Percentiles rank a stretch among this genome's conserved stretches.
phyloP scores from a whole-genome alignment of 2,113 vertebrate genomes.

The Oreotrochilus melanogaster region DNA sequence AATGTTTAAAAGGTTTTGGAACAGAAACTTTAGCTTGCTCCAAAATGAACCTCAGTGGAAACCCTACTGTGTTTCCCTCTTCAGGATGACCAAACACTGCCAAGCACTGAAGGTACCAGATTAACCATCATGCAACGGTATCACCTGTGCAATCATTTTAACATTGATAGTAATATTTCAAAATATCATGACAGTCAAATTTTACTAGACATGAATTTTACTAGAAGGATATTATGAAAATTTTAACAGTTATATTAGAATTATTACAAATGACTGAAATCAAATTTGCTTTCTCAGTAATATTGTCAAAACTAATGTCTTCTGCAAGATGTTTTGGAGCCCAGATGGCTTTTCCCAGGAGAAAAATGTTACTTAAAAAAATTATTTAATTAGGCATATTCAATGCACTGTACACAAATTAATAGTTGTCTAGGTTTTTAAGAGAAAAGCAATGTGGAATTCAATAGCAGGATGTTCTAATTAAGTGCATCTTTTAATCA shows the following conservation, averaged over 20 bases:
- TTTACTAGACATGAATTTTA: not conserved
- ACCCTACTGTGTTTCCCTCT: not conserved
- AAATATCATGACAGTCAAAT: not conserved
- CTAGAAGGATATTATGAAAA: not conserved
- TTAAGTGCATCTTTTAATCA: conserved; percentile 19
- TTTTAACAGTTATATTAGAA: not conserved
- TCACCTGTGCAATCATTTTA: not conserved
- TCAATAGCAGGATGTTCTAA: not conserved
- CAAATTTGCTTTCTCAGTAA: not conserved
- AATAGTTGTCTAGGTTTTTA: not conserved
- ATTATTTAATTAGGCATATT: not conserved
- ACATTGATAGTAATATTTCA: not conserved
- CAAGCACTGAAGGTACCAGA: not conserved
- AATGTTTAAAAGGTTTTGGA: not conserved
- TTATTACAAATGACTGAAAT: not conserved
- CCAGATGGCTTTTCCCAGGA: not conserved
- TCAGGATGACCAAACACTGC: not conserved
- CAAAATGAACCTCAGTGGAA: not conserved
- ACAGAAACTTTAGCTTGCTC: not conserved
- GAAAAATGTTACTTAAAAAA: not conserved
- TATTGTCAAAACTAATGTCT: not conserved
- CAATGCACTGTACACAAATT: not conserved
- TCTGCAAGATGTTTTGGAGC: not conserved
- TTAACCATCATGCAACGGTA: not conserved
- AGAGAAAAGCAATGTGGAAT: not conserved